Percentiles rank a stretch among this genome's conserved stretches.
Evolutionary conservation across 2,113 vertebrate genomes (phyloP).

Genomic region (Zeus faber): DNA sequence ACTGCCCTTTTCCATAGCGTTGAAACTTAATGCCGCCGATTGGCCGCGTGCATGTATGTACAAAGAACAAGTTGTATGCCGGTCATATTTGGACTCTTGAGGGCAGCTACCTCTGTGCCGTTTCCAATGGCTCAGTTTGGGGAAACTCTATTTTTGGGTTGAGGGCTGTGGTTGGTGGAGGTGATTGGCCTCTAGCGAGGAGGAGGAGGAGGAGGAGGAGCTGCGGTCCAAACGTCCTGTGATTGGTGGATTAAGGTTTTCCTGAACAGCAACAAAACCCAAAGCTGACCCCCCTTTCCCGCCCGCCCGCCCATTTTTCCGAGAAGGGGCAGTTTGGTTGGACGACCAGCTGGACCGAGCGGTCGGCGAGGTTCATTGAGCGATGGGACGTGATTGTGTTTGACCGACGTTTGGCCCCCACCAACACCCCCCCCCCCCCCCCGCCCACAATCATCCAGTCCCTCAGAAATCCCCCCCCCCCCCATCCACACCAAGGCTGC

Average conservation of each 20-base stretch:
- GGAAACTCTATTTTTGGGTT: conserved; percentile 32
- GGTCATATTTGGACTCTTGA: neutral
- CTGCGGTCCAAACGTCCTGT: conserved; percentile 4
- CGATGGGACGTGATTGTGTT: conserved; percentile 55
- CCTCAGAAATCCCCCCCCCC: neutral
- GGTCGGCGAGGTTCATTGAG: conserved; percentile 52
- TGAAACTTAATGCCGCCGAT: conserved; percentile 36
- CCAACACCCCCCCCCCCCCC: conserved; percentile 11
- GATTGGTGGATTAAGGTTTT: conserved; percentile 55
- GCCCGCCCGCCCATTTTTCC: too few relatives aligned
- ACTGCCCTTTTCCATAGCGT: too few relatives aligned
- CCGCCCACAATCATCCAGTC: conserved; percentile 16
- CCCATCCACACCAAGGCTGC: too few relatives aligned
- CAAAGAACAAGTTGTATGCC: too few relatives aligned
- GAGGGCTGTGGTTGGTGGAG: neutral
- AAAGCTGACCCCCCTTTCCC: conserved; percentile 5
- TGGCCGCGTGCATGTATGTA: conserved; percentile 26
- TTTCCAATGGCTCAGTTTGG: too few relatives aligned
- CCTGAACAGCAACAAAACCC: conserved; percentile 36
- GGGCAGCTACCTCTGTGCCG: too few relatives aligned
- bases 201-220: conserved; percentile 11
- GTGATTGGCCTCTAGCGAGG: conserved; percentile 36
- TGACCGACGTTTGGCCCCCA: conserved; percentile 33
- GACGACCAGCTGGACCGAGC: conserved; percentile 11
- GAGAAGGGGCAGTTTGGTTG: too few relatives aligned